A percentile compares a stretch with the other conserved stretches of the same genome.
These are phyloP conservation scores for Patella depressa DNA, from an alignment of 2,888 invertebrate genomes.

Conservation along the genomic window DNA sequence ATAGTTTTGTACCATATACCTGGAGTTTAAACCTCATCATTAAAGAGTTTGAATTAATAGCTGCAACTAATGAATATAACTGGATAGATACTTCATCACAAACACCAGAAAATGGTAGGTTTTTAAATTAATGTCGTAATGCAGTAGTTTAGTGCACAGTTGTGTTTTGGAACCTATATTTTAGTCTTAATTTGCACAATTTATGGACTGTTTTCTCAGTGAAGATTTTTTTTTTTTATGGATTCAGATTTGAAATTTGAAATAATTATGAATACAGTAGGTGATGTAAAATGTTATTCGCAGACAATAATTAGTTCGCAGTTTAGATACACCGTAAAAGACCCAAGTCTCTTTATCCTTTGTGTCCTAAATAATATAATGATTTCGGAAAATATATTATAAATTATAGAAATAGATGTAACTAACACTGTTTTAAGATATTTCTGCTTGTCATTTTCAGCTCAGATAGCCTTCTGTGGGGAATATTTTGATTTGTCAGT, in stretches of 20 bases:
- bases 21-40: slow-evolving; percentile 92
- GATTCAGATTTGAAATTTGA: no score
- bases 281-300: no score
- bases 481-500: slow-evolving; percentile 94
- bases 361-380: no score
- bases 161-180: not conserved
- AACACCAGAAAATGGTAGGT: slow-evolving; percentile 88
- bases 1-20: slow-evolving; percentile 96
- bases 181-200: not conserved
- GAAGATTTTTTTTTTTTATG: no score
- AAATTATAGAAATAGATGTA: no score
- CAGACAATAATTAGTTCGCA: no score
- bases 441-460: slow-evolving; percentile 61
- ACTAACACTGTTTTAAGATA: no score
- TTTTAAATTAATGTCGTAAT: not conserved
- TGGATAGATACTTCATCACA: slow-evolving; percentile 99
- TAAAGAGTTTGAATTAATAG: slow-evolving; percentile 95
- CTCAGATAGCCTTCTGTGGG: slow-evolving; percentile 92
- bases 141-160: not conserved
- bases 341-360: no score
- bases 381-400: no score
- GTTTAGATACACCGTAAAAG: no score
- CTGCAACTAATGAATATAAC: slow-evolving; percentile 95
- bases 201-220: not conserved
- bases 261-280: no score